phyloP scores from a whole-genome alignment of 2,113 vertebrate species.

The Prinia subflava region DNA sequence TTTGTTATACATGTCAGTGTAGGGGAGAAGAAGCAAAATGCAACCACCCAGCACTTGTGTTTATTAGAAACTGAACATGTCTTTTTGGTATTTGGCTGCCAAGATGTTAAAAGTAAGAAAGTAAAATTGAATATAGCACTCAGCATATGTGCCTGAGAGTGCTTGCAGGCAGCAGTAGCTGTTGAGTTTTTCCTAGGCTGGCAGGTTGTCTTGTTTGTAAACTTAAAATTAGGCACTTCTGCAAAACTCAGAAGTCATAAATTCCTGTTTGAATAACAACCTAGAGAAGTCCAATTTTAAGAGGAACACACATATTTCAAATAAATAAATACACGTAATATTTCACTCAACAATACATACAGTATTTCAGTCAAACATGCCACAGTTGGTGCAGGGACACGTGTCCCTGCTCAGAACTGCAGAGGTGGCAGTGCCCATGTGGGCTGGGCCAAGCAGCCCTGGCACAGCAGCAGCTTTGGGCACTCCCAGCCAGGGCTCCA shows the following conservation, averaged over 20 bases:
- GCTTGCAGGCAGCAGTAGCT: neutral
- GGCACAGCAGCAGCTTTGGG: neutral
- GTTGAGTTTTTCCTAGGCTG: neutral
- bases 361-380: neutral
- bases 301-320: neutral
- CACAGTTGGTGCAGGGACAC: neutral
- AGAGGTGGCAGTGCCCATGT: accelerated
- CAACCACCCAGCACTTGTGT: accelerated
- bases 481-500: neutral
- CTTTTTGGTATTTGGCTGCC: neutral
- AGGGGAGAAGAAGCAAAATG: neutral
- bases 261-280: neutral
- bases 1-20: neutral
- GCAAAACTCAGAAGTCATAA: neutral
- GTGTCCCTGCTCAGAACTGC: neutral
- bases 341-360: neutral
- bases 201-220: neutral
- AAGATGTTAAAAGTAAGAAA: neutral
- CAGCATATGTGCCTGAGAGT: neutral
- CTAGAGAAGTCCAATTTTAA: neutral
- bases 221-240: neutral
- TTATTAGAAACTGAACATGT: neutral
- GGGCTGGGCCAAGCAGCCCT: neutral
- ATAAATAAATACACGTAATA: neutral
- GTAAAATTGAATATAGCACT: neutral